Base-by-base conservation (phyloP, 2,797 vertebrate genomes). In the Chelon labrosus region DNA sequence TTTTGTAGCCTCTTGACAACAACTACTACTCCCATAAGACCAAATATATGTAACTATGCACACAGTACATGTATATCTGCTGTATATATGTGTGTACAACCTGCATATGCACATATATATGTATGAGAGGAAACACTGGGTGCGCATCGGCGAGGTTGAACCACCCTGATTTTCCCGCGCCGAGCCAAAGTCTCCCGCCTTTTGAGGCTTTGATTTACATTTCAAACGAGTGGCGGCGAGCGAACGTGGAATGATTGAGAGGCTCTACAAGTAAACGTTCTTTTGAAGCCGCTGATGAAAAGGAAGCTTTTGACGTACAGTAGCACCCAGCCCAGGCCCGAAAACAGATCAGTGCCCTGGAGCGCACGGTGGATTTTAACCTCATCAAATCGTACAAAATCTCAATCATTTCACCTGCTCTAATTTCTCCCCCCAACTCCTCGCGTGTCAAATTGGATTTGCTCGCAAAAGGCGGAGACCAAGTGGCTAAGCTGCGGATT, bases 131-230 rank as follows among this genome's bases (percentile, higher is more conserved):
- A 91, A 89, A 93, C 94, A 95, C 94, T 95, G 92, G 93, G 94
- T 94, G 93, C 90, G 93, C 95, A 95, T 95, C 92, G 93, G 95
- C 80, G 85, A 96, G 96, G 96, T 96, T 97, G 97, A 98, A 98
- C 96, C 93, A 97, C 96, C 96, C 93, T 95, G 97, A 97, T 97
- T 95, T 97, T 95, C 89, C 56, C 68, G 44, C 70, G 79, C 74
- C 65, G 54, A 51, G 70, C 69, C 62, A 31, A 75, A 71, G 70
- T 89, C 85, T 83, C 65, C 65, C 52, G 75, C 73, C 80, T 88
- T 88, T 87, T 83, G 69, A 88, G 66, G 63, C 73, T 70, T 66
- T n/a, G 11, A 89, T 90, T 88, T 86, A 37, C 80, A 86, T 86
- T 82, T 89, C 76, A 85, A 80, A 82, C 62, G 35, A 77, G 83